Base-by-base conservation (phyloP, 2,888 invertebrate genomes). In the Hypomecis punctinalis region DNA sequence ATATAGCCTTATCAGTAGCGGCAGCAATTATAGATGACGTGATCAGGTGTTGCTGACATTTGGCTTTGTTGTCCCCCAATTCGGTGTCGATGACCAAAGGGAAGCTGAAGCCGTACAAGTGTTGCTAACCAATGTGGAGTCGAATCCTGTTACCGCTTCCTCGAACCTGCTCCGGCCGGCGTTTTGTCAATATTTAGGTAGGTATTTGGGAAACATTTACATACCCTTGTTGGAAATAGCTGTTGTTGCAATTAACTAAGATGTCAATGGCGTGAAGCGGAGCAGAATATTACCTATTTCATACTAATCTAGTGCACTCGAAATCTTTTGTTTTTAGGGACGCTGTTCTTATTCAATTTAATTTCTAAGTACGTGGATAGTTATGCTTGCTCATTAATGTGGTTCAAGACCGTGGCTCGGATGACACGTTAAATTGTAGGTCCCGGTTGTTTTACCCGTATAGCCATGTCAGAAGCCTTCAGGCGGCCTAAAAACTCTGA, bases 81-180 rank as follows among this genome's bases (percentile, higher is more conserved):
- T 75, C 81, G 90, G 90, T 91, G 84, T 92, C 91, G 88, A 88
- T 91, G 88, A 90, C 89, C 86, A 79, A 77, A 82, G 88, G 91
- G 90, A 89, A 88, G 85, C 84, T 84, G 91, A 91, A 91, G 84
- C 91, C 91, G 79, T 86, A 90, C 79, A 83, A 89, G 77, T 82
- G 80, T 76, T 52, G 63, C 80, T 73, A 73, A 75, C 75, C 75
- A 77, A 76, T 76, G 73, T 74, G 79, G 82, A 87, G 86, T 89
- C 83, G 90, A 87, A 86, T 87, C 89, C 85, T 85, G 86, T 87
- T 88, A 86, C 84, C 80, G 79, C 77, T 81, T 79, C 77, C 76
- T 67, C 56, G 63, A 70, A 70, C 66, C 76, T 70, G 71, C 71
- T 71, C 61, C 66, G n/a, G 68, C 69, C 69, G 68, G 69, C 67